Base-by-base conservation (phyloP, 2,113 vertebrate species). In the Vulpes ferrilata region DNA sequence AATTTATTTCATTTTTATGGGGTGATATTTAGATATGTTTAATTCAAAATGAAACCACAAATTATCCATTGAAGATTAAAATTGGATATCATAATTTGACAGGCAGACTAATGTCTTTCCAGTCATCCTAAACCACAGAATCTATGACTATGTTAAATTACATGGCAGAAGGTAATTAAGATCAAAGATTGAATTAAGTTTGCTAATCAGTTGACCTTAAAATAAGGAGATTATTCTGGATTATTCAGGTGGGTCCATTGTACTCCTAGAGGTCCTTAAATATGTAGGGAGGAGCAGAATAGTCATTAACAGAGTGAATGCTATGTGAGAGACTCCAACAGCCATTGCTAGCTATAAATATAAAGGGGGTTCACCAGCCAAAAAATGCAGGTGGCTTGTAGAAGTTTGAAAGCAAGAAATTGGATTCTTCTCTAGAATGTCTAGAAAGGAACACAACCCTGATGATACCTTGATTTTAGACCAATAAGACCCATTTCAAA, bases 111-210 rank as follows among this genome's bases (percentile, higher is more conserved):
- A 69, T 71, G 65, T 32, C 73, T 95, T 95, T 48, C 17, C 15
- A 59, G 53, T 90, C 83, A 20, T 60, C 17, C 20, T 60, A 79
- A 55, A 62, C 30, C 43, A 13, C 32, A 38, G 23, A 76, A 84
- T 76, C 22, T 88, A 7, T 74, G 79, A 78, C 10, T 82, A 57
- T 78, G 23, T 90, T 88, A n/a, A 6, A 53, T n/a, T 87, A 69
- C 12, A 30, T 15, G 11, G 55, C n/a, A 97, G 87, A 87, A 22
- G 5, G 23, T 73, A 96, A 57, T 92, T 82, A 92, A 94, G 12
- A 27, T 67, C 48, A 4, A 62, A 92, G 55, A 43, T 53, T n/a
- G 76, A 93, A 55, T 71, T 95, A 74, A 51, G 13, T 64, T 84
- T 86, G 64, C 22, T 87, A 59, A 62, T 12, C 7, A 92, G 15